Base-by-base conservation (phyloP, 2,888 invertebrate genomes). In the Ferrisia virgata region DNA sequence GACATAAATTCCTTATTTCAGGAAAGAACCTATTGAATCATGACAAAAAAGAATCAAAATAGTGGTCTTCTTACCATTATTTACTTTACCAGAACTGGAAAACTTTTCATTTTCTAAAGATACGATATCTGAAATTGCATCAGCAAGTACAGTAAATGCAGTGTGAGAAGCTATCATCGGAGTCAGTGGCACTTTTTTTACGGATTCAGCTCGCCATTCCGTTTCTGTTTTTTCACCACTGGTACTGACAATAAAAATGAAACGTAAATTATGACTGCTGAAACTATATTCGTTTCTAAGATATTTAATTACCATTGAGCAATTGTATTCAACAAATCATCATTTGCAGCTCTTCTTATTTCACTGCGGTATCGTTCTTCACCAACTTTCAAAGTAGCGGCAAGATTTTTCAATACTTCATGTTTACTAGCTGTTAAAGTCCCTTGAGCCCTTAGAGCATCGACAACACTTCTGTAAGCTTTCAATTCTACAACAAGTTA, bases 261-360 rank as follows among this genome's bases (percentile, higher is more conserved):
- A 5, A 58, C 33, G 22, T 33, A 3, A 47, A 13, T 18, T 43
- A 36, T 0, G 2, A 8, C 6, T 15, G 39, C 8, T 9, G 11
- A 39, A 78, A 33, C 15, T 8, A 36, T 78, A 2, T 39, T 33
- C 5, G 5, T n/a, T n/a, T 2, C 11, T 11, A 1, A 28, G 15
- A 76, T n/a, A 4, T 4, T 53, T 0, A 0, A 39, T 13, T 84
- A 84, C 84, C 79, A 31, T 18, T 36, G 78, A 22, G 84, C 84
- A 22, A 84, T 58, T 13, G 25, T 72, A 25, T 43, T 84, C n/a
- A 84, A 39, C 9, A 58, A 39, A 36, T 84, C 47, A 58, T 84
- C 79, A 58, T 84, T 84, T 8, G 72, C 84, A 9, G 84, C 84
- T 58, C 84, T 78, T 79, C 84, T 40, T 13, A 84, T 84, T 84